phyloP scores from a whole-genome alignment of 2,888 invertebrate species.

The Eupeodes latifasciatus region DNA sequence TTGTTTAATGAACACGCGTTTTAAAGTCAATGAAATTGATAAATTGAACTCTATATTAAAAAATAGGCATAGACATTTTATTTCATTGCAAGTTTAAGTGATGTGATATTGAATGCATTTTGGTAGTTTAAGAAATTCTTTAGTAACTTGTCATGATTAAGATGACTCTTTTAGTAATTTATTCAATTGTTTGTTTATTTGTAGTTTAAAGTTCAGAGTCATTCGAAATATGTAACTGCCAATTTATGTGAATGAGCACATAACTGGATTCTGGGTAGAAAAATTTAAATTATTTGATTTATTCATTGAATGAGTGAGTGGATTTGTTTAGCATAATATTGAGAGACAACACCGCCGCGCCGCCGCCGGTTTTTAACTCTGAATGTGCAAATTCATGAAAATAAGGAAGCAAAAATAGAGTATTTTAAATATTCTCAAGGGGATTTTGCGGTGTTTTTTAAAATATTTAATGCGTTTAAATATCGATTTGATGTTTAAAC shows the following conservation, averaged over 20 bases:
- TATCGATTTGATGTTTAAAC: no score
- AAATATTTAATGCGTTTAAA: no score
- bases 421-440: no score
- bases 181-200: neutral
- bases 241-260: neutral
- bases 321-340: neutral
- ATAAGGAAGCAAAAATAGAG: no score
- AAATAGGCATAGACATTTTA: slow-evolving; percentile 1
- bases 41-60: slow-evolving; percentile 44
- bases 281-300: neutral
- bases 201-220: neutral
- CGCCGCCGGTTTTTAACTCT: neutral
- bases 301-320: neutral
- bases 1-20: slow-evolving; percentile 54
- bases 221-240: neutral
- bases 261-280: neutral
- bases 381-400: neutral
- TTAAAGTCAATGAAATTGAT: slow-evolving; percentile 49
- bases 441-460: no score
- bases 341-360: neutral
- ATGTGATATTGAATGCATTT: neutral
- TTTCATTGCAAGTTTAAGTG: slow-evolving; percentile 36
- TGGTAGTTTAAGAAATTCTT: neutral
- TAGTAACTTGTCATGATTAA: neutral
- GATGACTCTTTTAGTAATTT: neutral